Evolutionary conservation across 2,113 vertebrate genomes (phyloP), one percentile per base, ranked within the genome.

Genomic region (Castor canadensis): DNA sequence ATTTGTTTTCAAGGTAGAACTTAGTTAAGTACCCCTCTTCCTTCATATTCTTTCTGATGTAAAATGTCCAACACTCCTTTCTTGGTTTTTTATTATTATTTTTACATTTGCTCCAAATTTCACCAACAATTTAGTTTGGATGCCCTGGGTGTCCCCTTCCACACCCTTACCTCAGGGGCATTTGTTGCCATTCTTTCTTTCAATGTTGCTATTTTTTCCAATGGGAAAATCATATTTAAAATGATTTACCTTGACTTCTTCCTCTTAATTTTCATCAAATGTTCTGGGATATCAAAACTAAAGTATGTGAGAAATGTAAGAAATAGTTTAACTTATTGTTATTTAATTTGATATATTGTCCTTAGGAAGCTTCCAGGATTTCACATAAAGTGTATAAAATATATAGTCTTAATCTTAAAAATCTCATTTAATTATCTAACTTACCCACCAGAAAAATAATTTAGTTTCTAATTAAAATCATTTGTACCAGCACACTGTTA

Each of bases 381-480:
- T 80, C 32, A 30, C 26, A 54, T 81, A 76, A 67, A 84, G 7
- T 58, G n/a, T 54, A 17, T 82, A 20, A 89, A 72, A 49, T 75
- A 24, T 43, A 19, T 12, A 83, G 12, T 71, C 35, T 10, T 40
- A 43, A 67, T 3, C 58, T 86, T 75, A 80, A 89, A 69, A 82
- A 62, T 47, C 8, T 73, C 69, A 76, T 77, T 32, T 54, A 54
- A 56, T 40, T 69, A 73, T 28, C 66, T 69, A 84, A 81, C n/a
- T 87, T 89, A 19, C 52, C 28, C 89, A 58, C 52, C 12, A 80
- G 69, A 72, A 80, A 72, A 80, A 67, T n/a, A 69, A 92, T 66
- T 64, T 35, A 47, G 11, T 73, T 93, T 91, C 20, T 73, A 82
- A 66, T 62, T 81, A 54, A 89, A 91, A 73, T 94, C 9, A 80